Percentiles rank a stretch among this genome's conserved stretches.
Evolutionary conservation across 2,797 vertebrate genomes (phyloP).

Genomic region (Lagocephalus sceleratus): DNA sequence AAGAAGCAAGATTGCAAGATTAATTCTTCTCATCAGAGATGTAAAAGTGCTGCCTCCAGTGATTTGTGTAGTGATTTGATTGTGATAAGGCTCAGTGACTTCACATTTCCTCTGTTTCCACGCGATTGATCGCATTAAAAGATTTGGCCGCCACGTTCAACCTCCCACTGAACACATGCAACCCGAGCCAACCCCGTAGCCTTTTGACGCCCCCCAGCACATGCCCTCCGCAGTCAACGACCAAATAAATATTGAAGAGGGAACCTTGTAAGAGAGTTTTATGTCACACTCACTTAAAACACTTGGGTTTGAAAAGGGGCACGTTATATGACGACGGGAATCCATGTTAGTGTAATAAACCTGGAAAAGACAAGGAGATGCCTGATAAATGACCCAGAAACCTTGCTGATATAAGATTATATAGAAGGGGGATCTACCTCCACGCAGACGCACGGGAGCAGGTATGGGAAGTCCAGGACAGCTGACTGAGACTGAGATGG

Average conservation of each 20-base stretch:
- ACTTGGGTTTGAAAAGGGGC: slow-evolving; percentile 68
- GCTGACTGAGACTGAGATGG: slow-evolving; percentile 36
- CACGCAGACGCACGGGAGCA: slow-evolving; percentile 88
- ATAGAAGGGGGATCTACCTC: slow-evolving; percentile 72
- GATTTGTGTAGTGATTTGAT: too few species aligned
- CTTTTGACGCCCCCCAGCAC: too few species aligned
- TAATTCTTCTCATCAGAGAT: too few species aligned
- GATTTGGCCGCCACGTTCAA: not conserved
- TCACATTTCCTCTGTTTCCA: not conserved
- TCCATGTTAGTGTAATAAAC: slow-evolving; percentile 73
- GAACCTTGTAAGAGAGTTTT: too few species aligned
- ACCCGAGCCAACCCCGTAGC: too few species aligned
- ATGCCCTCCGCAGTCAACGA: too few species aligned
- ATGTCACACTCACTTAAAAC: slow-evolving; percentile 53
- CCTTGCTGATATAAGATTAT: not conserved
- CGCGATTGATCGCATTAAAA: not conserved
- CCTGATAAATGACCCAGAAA: not conserved
- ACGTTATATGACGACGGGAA: slow-evolving; percentile 61
- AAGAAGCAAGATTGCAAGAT: too few species aligned
- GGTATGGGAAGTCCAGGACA: slow-evolving; percentile 43
- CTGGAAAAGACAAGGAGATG: slow-evolving; percentile 56
- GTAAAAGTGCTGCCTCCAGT: too few species aligned
- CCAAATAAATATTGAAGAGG: too few species aligned
- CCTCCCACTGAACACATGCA: not conserved
- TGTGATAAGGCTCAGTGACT: not conserved